Base-by-base conservation (phyloP, 2,888 invertebrate genomes). In the Thysanoteuthis rhombus region DNA sequence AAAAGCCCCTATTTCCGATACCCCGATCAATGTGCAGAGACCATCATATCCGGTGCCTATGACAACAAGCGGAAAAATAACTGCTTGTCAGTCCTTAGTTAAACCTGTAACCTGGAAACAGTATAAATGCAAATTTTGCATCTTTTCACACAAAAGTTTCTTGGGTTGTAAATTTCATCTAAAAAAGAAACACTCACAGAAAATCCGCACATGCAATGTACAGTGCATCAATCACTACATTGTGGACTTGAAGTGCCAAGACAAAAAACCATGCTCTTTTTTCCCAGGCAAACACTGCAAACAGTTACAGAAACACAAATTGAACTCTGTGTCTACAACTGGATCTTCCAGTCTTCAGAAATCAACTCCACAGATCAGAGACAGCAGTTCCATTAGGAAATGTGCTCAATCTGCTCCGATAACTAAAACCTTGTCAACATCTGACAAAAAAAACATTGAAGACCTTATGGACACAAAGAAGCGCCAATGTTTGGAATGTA, bases 41-140 rank as follows among this genome's bases (percentile, higher is more conserved):
- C 16, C n/a, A 1, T 16, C 16, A 75, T 75, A 75, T 36, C 75
- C n/a, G 75, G n/a, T 75, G 75, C 75, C 75, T 75, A 75, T 32
- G 12, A 75, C 75, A 36, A 75, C n/a, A n/a, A 75, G n/a, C 16
- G 75, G n/a, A 3, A 75, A 75, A 75, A 75, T 75, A 75, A 75
- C 75, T n/a, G 22, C n/a, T 36, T 75, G 75, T 75, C 75, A 12
- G 12, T 75, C 75, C 3, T 10, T n/a, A 12, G 12, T 32, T 40
- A 42, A 45, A 16, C 45, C 42, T 40, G 45, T 92, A 1, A 45
- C 25, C n/a, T 92, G 92, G 92, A 92, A 92, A 42, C 92, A 19
- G 42, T 92, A 42, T 36, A 92, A 92, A 92, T 92, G 92, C 45
- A 92, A 92, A 45, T 45, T 92, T 19, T 92, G 92, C n/a, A 22